A percentile compares a stretch with the other conserved stretches of the same genome.
These are phyloP conservation scores for Psylliodes chrysocephalus DNA, from an alignment of 2,888 invertebrate genomes.

Conservation along the genomic window DNA sequence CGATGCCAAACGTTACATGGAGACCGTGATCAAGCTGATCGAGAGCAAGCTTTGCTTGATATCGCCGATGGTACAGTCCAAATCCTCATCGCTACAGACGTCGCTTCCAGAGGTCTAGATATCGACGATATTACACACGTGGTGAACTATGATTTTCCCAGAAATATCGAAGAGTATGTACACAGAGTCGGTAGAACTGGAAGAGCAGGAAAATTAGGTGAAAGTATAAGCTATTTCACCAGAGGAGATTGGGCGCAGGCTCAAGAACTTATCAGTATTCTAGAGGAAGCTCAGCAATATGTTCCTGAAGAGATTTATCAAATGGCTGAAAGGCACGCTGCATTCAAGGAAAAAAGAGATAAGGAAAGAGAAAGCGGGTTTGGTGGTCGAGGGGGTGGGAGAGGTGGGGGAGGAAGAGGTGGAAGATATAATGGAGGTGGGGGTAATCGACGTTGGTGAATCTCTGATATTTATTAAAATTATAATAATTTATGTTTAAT, in stretches of 20 bases:
- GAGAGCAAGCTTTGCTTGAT: conserved; percentile 86
- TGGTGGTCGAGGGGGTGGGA: conserved; percentile 53
- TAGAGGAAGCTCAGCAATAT: conserved; percentile 87
- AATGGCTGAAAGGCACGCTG: conserved; percentile 81
- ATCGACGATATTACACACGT: conserved; percentile 90
- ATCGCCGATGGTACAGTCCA: conserved; percentile 81
- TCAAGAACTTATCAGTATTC: conserved; percentile 81
- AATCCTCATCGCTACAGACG: conserved; percentile 93
- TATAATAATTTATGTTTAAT: no score
- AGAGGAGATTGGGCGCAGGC: conserved; percentile 86
- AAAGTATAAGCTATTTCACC: conserved; percentile 84
- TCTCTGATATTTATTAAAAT: no score
- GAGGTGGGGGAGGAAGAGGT: conserved; percentile 48
- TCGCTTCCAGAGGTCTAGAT: conserved; percentile 94
- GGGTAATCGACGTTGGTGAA: conserved; percentile 34
- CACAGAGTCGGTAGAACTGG: conserved; percentile 97
- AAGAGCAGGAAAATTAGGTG: conserved; percentile 87
- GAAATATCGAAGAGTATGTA: conserved; percentile 95
- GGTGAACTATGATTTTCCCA: conserved; percentile 92
- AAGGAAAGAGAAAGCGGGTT: conserved; percentile 56
- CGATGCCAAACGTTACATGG: conserved; percentile 88
- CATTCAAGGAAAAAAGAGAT: conserved; percentile 71
- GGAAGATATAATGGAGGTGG: conserved; percentile 36
- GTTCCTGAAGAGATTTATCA: conserved; percentile 78
- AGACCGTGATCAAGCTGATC: conserved; percentile 79